Evolutionary conservation across 2,888 invertebrate genomes (phyloP).

Genomic region (Acanthosepion lycidas): DNA sequence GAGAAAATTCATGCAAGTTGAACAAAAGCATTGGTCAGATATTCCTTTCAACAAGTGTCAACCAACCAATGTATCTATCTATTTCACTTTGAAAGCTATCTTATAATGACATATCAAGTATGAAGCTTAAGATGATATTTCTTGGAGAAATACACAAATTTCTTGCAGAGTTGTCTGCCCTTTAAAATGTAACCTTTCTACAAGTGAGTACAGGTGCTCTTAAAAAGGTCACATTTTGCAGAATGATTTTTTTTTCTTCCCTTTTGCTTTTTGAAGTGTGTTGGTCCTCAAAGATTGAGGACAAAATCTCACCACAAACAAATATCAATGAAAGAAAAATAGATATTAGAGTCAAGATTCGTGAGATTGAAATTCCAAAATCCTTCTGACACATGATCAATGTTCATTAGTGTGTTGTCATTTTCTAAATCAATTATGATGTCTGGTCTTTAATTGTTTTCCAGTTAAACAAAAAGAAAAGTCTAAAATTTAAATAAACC

Average conservation of each 20-base stretch:
- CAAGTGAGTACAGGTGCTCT: not conserved
- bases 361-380: too few species aligned
- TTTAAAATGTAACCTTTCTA: not conserved
- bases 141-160: not conserved
- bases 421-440: too few species aligned
- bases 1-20: too few species aligned
- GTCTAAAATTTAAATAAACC: too few species aligned
- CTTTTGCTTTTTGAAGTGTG: not conserved
- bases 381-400: too few species aligned
- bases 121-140: not conserved
- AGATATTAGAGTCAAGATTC: not conserved
- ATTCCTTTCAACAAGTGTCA: too few species aligned
- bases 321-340: not conserved
- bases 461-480: too few species aligned
- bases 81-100: not conserved
- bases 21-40: too few species aligned
- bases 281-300: not conserved
- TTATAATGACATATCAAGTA: too few species aligned
- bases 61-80: too few species aligned
- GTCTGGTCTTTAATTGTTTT: too few species aligned
- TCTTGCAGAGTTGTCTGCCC: not conserved
- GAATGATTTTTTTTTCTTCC: not conserved
- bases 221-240: not conserved
- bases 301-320: not conserved
- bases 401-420: too few species aligned